Evolutionary conservation across 2,113 vertebrate genomes (phyloP).

Genomic region (Bagarius yarrelli): DNA sequence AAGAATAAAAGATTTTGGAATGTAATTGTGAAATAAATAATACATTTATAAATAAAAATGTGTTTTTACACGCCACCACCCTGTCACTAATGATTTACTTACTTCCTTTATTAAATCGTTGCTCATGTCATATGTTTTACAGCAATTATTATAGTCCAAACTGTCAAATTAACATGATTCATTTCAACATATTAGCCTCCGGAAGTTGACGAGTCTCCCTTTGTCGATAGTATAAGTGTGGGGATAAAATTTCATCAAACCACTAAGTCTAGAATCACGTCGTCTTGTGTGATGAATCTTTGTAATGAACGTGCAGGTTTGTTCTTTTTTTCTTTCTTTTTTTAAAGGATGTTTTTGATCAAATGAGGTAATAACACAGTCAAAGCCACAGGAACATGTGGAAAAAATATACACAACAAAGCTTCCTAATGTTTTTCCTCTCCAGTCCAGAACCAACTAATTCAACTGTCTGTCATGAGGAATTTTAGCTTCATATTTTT

Average conservation of each 20-base stretch:
- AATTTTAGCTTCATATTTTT: slow-evolving; percentile 98
- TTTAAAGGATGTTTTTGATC: slow-evolving; percentile 38
- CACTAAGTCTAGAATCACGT: slow-evolving; percentile 64
- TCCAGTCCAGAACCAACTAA: slow-evolving; percentile 67
- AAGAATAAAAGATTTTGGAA: neutral
- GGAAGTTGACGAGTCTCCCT: slow-evolving; percentile 72
- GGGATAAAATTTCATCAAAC: slow-evolving; percentile 82
- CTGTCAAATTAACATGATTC: slow-evolving; percentile 77
- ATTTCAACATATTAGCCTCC: slow-evolving; percentile 73
- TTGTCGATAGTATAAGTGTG: slow-evolving; percentile 78
- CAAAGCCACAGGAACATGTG: slow-evolving; percentile 39
- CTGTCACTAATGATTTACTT: neutral
- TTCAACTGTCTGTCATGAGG: slow-evolving; percentile 93
- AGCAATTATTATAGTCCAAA: slow-evolving; percentile 72
- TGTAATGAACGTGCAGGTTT: slow-evolving; percentile 45
- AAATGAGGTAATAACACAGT: slow-evolving; percentile 44
- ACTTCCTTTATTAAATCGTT: neutral
- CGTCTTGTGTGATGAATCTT: slow-evolving; percentile 58
- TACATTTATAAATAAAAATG: no score
- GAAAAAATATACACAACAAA: slow-evolving; percentile 46
- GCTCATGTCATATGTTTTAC: neutral
- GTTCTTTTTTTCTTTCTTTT: no score
- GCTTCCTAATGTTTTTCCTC: slow-evolving; percentile 37
- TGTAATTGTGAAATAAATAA: neutral
- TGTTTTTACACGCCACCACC: neutral